Base-by-base conservation (phyloP, 2,113 vertebrate species). In the Agelaius phoeniceus region DNA sequence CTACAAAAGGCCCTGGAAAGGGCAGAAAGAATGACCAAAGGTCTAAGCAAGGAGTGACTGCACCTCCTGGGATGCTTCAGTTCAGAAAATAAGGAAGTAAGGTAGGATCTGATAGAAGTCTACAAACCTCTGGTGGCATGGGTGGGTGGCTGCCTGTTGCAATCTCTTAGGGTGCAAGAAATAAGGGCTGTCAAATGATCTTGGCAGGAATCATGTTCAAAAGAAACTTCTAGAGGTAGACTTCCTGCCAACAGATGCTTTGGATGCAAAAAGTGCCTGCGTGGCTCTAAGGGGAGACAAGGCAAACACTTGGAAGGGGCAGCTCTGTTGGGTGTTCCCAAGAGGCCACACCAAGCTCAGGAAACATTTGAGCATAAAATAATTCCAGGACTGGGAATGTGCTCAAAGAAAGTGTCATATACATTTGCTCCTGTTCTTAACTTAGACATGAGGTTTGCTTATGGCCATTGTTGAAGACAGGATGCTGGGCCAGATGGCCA, bases 341-440 rank as follows among this genome's bases (percentile, higher is more conserved):
- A 83, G 58, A 15, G 71, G 23, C 37, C 37, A 33, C 37, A 73
- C 23, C 67, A 86, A 52, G 14, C 49, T 87, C 79, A 82, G 88
- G 94, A 96, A 95, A 82, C 62, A 51, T 63, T 67, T 23, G 51
- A 80, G 67, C 63, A 93, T 74, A 90, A 95, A 93, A 80, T 93
- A 94, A 90, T 77, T 74, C 46, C 37, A 69, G 46, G 83, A 12
- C 55, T 91, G 63, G 75, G 39, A 86, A 93, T 90, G 16, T 24
- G 69, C 85, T 88, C 67, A 58, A 90, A 73, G 46, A 17, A 65
- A 54, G 10, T 33, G 74, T 80, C 35, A 0, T 92, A 46, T 73
- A 62, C 7, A 6, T 88, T 94, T 41, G 11, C 22, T 23, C 11
- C 44, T 49, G 31, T 58, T 88, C 67, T 88, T 90, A 80, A 77